These are phyloP conservation scores for Zoanthus solanderi DNA, from an alignment of 92 coral and sea anemone genomes.

Conservation along the genomic window DNA sequence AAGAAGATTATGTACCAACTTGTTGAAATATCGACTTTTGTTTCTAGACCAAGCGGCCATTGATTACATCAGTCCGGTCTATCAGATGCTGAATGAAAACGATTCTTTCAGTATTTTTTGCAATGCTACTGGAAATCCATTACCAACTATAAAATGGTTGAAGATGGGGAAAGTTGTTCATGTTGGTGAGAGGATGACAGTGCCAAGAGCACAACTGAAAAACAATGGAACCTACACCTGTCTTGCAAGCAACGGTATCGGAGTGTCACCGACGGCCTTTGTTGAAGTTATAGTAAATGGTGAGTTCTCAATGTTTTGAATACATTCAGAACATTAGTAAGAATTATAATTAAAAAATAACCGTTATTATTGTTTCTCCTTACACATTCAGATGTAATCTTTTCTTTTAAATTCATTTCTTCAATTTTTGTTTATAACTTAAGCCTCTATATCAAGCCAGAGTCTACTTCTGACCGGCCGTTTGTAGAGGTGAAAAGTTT, in stretches of 20 bases:
- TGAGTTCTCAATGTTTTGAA: background rate
- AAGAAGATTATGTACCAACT: too few species aligned
- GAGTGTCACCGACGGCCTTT: conserved; percentile 27
- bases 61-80: conserved; percentile 5
- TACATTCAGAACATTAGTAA: too few species aligned
- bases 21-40: background rate
- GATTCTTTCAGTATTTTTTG: conserved; percentile 48
- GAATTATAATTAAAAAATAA: too few species aligned
- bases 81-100: conserved; percentile 54
- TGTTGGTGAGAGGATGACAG: conserved; percentile 17
- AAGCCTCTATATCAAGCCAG: too few species aligned
- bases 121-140: conserved; percentile 70
- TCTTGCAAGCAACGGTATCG: conserved; percentile 67
- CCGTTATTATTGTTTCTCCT: too few species aligned
- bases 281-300: conserved; percentile 44
- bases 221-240: conserved; percentile 63
- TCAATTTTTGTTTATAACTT: too few species aligned
- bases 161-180: conserved; percentile 26
- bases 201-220: background rate
- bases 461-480: too few species aligned
- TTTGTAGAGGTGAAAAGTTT: too few species aligned
- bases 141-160: conserved; percentile 60
- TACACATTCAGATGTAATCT: too few species aligned
- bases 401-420: too few species aligned
- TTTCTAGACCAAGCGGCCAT: conserved; percentile 22